Conservation (phyloP, 2,113 vertebrate species). For the Tinamus guttatus region DNA sequence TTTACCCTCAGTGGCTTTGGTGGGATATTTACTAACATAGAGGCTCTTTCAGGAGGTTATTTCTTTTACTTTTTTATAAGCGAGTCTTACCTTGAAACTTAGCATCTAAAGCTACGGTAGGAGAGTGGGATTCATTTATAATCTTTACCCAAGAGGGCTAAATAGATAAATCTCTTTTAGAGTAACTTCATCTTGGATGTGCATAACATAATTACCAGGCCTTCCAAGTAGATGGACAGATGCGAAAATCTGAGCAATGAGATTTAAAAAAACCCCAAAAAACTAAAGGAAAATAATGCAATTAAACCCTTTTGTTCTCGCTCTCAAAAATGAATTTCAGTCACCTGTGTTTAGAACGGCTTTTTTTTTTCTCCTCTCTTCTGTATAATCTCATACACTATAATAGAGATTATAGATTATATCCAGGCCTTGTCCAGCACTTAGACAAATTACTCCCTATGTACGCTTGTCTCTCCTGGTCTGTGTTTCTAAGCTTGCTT, state of each 20-base stretch:
- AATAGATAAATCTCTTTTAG: neutral
- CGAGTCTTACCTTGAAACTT: neutral
- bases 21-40: neutral
- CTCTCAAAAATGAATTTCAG: neutral
- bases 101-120: neutral
- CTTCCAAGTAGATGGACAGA: neutral
- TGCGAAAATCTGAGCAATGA: neutral
- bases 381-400: neutral
- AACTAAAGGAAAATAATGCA: neutral
- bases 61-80: neutral
- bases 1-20: neutral
- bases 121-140: neutral
- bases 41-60: neutral
- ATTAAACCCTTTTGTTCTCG: neutral
- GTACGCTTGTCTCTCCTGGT: neutral
- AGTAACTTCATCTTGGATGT: neutral
- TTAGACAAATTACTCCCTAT: neutral
- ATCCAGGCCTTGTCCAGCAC: neutral
- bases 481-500: conserved; percentile 8
- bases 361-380: neutral
- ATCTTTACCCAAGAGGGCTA: neutral
- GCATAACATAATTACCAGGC: neutral
- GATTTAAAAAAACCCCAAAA: neutral
- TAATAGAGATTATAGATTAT: neutral
- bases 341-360: neutral